A percentile compares a stretch with the other conserved stretches of the same genome.
Evolutionary conservation across 2,888 invertebrate genomes (phyloP).

Genomic region (Leucozona laternaria): DNA sequence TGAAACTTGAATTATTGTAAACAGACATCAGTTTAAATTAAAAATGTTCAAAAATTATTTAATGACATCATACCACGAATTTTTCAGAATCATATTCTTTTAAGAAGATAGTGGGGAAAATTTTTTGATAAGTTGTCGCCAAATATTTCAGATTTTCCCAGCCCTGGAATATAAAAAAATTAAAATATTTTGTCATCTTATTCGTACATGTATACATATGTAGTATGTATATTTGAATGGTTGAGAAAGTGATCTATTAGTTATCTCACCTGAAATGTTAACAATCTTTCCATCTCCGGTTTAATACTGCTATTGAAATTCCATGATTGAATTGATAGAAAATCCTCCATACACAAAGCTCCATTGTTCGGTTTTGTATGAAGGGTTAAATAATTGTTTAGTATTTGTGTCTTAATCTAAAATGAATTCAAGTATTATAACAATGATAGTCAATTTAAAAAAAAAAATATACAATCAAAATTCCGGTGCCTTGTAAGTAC

Average conservation of each 20-base stretch:
- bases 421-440: background rate
- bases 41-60: conserved; percentile 64
- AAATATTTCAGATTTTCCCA: conserved; percentile 88
- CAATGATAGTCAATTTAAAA: too few species aligned
- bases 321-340: conserved; percentile 88
- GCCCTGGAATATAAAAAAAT: conserved; percentile 81
- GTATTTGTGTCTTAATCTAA: conserved; percentile 85
- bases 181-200: too few species aligned
- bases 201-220: too few species aligned
- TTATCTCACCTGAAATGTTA: conserved; percentile 85
- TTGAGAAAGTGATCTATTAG: too few species aligned
- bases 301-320: conserved; percentile 87
- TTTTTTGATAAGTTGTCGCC: conserved; percentile 87
- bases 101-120: conserved; percentile 87
- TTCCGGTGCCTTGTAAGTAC: too few species aligned
- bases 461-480: too few species aligned
- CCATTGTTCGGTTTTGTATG: conserved; percentile 84
- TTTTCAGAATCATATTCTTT: conserved; percentile 84
- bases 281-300: conserved; percentile 85
- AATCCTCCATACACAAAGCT: conserved; percentile 88
- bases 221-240: too few species aligned
- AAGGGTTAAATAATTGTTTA: conserved; percentile 87
- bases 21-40: conserved; percentile 76
- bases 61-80: conserved; percentile 84
- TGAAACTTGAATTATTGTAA: conserved; percentile 84